Conservation (phyloP, 1,140 invertebrate genomes). For the Drosophila erecta region DNA sequence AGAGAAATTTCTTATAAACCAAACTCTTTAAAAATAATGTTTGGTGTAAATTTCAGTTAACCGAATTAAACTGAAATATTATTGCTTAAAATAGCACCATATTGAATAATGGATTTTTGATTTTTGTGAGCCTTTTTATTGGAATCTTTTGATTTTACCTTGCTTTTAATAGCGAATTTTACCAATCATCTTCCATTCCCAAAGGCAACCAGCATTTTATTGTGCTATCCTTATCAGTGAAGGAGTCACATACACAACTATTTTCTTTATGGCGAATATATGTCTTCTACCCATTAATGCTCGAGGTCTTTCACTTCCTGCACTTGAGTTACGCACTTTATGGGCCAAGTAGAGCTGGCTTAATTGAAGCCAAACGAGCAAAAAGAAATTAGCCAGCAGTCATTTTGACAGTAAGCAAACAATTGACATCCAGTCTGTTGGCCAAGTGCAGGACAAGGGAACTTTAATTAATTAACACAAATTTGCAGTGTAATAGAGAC, state of each 20-base stretch:
- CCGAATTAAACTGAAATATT: no score
- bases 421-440: slow-evolving; percentile 26
- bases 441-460: slow-evolving; percentile 29
- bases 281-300: slow-evolving; percentile 11
- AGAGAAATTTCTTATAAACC: neutral
- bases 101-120: no score
- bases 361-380: slow-evolving; percentile 21
- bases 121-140: no score
- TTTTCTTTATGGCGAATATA: slow-evolving; percentile 4
- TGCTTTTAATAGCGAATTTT: no score
- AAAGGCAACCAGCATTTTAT: neutral
- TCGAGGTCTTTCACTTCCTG: slow-evolving; percentile 28
- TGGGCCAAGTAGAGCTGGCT: slow-evolving; percentile 10
- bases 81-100: no score
- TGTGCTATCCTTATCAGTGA: slow-evolving; percentile 18
- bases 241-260: slow-evolving; percentile 1
- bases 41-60: neutral
- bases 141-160: no score
- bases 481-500: slow-evolving; percentile 73
- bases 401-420: slow-evolving; percentile 34
- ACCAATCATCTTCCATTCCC: no score
- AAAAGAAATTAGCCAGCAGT: slow-evolving; percentile 30
- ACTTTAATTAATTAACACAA: slow-evolving; percentile 80
- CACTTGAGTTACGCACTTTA: slow-evolving; percentile 36
- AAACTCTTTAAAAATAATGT: neutral